Conservation (phyloP, 2,888 invertebrate genomes). For the Tanypteryx hageni region DNA sequence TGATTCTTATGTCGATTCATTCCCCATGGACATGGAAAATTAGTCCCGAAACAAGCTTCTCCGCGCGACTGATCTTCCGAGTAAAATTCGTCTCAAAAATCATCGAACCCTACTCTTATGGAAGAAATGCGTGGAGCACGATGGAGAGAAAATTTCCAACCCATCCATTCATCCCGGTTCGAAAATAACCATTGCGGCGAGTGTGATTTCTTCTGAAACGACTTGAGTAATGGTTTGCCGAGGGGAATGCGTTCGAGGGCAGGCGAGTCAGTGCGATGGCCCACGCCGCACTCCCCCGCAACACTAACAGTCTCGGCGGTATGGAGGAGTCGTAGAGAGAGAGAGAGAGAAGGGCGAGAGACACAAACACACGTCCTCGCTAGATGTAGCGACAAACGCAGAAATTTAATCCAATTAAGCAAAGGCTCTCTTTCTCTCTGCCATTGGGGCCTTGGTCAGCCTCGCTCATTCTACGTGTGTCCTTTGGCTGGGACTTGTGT, state of each 20-base stretch:
- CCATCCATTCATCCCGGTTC: too few relatives aligned
- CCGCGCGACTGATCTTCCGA: too few relatives aligned
- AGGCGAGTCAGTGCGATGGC: background rate
- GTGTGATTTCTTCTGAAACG: too few relatives aligned
- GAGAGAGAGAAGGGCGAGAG: background rate
- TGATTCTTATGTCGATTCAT: too few relatives aligned
- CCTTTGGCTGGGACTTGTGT: background rate
- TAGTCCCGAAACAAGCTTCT: too few relatives aligned
- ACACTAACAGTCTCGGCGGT: background rate
- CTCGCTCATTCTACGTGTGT: constrained; percentile 16
- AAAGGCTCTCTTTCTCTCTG: background rate
- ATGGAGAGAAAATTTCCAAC: too few relatives aligned
- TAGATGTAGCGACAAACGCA: constrained; percentile 54
- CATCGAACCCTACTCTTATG: too few relatives aligned
- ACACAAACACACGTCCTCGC: background rate
- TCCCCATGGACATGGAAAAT: too few relatives aligned
- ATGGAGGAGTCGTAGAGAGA: background rate
- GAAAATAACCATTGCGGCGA: too few relatives aligned
- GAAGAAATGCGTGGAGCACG: too few relatives aligned
- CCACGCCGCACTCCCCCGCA: background rate
- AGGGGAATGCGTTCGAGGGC: background rate
- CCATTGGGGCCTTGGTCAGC: background rate
- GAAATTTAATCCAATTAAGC: constrained; percentile 62
- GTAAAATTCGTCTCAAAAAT: too few relatives aligned
- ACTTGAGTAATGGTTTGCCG: too few relatives aligned